Evolutionary conservation across 1,140 invertebrate species (phyloP).

Genomic region (Wasmannia auropunctata): DNA sequence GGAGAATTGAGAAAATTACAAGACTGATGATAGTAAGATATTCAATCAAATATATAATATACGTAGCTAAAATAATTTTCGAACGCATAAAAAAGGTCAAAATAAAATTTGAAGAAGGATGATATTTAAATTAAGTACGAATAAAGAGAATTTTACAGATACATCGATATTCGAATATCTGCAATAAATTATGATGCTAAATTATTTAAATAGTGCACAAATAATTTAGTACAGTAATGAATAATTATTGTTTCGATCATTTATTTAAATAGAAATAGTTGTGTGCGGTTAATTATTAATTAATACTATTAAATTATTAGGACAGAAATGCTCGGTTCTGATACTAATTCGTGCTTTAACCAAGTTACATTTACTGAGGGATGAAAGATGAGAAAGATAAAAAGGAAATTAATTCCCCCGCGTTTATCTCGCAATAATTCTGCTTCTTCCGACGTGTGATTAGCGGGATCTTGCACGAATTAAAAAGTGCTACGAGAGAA

Average conservation of each 20-base stretch:
- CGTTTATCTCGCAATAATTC: slow-evolving; percentile 50
- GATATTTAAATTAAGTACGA: background rate
- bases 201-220: background rate
- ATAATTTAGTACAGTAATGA: background rate
- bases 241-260: background rate
- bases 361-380: background rate
- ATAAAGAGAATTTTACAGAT: background rate
- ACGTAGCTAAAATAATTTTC: background rate
- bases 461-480: slow-evolving; percentile 47
- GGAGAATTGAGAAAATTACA: background rate
- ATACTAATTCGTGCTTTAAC: slow-evolving; percentile 9
- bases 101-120: background rate
- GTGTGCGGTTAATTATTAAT: background rate
- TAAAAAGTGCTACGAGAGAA: slow-evolving; percentile 37
- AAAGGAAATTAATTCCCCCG: slow-evolving; percentile 46
- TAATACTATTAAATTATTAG: slow-evolving; percentile 3
- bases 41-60: background rate
- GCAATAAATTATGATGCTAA: background rate
- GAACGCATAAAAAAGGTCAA: no score
- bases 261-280: slow-evolving; percentile 16
- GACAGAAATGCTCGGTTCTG: background rate
- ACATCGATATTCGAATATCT: background rate
- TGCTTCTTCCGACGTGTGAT: slow-evolving; percentile 45
- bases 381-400: slow-evolving; percentile 18
- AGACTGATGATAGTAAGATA: background rate